phyloP scores from a whole-genome alignment of 2,113 vertebrate genomes.

The Picathartes gymnocephalus region DNA sequence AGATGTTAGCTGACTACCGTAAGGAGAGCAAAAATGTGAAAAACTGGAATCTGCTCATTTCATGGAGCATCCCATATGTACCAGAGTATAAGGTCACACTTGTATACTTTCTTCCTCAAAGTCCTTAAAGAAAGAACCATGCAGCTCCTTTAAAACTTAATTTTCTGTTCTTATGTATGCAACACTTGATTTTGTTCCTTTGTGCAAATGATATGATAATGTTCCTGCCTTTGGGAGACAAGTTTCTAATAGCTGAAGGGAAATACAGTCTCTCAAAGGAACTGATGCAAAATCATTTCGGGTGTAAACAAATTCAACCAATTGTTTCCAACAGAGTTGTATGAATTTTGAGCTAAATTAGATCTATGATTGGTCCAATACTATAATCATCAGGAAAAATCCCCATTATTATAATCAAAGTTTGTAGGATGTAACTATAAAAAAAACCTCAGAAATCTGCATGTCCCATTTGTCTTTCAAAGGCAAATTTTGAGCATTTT shows the following conservation, averaged over 20 bases:
- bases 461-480: neutral
- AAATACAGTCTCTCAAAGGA: constrained; percentile 27
- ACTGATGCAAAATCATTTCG: neutral
- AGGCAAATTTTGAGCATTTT: neutral
- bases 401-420: neutral
- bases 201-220: constrained; percentile 58
- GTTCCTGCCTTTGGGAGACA: constrained; percentile 25
- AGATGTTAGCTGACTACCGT: neutral
- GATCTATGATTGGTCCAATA: neutral
- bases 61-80: neutral
- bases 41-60: neutral
- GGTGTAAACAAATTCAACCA: neutral
- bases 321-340: neutral
- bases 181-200: constrained; percentile 59
- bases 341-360: neutral
- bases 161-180: constrained; percentile 14
- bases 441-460: neutral
- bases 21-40: neutral
- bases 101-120: neutral
- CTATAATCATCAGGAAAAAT: neutral
- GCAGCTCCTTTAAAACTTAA: constrained; percentile 1
- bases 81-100: neutral
- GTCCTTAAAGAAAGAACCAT: constrained; percentile 6
- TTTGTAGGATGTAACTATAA: neutral
- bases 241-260: constrained; percentile 23